Evolutionary conservation across 2,797 vertebrate species (phyloP), one percentile per base, ranked within the genome.

Genomic region (Urocyon cinereoargenteus): DNA sequence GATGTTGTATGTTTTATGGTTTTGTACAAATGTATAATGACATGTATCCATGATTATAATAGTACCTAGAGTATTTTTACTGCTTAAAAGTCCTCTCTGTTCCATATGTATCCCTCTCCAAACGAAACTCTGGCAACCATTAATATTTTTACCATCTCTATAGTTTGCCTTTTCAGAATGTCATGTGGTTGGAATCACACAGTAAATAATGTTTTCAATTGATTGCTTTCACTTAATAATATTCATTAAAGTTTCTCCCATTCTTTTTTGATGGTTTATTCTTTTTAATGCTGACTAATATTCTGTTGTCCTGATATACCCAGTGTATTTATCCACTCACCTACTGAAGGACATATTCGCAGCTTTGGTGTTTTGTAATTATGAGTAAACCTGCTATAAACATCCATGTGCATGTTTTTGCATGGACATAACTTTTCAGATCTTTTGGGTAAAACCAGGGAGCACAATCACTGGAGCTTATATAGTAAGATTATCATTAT

Each of bases 311-410:
- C 82, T 34, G 24, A 49, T 75, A 15, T 82, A 49, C 49, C 66
- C 16, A 57, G 55, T 55, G 53, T 86, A 59, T 57, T 86, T 66
- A 82, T 34, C 13, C 31, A 73, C 18, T 87, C 5, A 72, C 57
- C 24, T 92, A 75, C 36, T 87, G 40, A 87, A 75, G 51, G 59
- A 75, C 51, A 36, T 51, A 73, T 72, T 82, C 28, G 6, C 49
- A 87, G 68, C 9, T 51, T 95, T 28, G 31, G 82, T 73, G 28
- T 82, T 81, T 92, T 72, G 9, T 55, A 82, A 86, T 82, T 92
- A 68, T 36, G 81, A 91, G 61, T 70, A 79, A 94, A 79, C 31
- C 40, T 70, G n/a, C 62, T 70, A 59, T 61, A 82, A 92, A 64
- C 45, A 75, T 57, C 36, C 83, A 87, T 19, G 18, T 49, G 28